Evolutionary conservation across 2,797 vertebrate genomes (phyloP).

Genomic region (Neostethus bicornis): DNA sequence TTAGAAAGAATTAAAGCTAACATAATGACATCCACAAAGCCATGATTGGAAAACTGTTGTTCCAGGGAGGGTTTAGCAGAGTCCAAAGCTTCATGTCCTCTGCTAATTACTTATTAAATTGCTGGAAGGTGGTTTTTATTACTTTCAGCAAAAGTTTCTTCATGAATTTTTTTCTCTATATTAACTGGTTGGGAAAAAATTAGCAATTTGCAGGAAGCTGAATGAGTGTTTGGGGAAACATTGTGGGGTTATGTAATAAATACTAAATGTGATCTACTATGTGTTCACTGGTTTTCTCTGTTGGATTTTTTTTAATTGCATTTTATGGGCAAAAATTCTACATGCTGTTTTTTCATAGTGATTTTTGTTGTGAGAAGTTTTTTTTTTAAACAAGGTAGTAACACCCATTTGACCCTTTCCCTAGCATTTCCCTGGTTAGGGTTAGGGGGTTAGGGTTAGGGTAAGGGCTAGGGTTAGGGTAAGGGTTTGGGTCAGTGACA

Average conservation of each 20-base stretch:
- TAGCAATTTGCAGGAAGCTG: not conserved
- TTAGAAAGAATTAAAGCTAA: conserved; percentile 2
- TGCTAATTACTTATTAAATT: not conserved
- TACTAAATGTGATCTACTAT: not conserved
- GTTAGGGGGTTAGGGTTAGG: no score
- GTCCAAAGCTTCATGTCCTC: not conserved
- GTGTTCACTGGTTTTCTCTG: not conserved
- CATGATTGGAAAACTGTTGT: not conserved
- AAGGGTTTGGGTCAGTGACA: conserved; percentile 1
- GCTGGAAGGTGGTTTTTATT: conserved; percentile 2
- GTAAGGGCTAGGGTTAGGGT: no score
- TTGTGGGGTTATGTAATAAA: not conserved
- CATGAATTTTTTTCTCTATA: not conserved
- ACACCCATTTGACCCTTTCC: not conserved
- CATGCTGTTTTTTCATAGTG: conserved; percentile 1
- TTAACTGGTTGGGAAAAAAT: not conserved
- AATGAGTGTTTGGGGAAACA: not conserved
- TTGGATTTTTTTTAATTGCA: not conserved
- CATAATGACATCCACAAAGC: not conserved
- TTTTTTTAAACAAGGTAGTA: not conserved
- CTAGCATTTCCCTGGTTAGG: no score
- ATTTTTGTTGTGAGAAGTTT: not conserved
- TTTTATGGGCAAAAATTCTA: not conserved
- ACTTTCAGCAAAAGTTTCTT: not conserved
- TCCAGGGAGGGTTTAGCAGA: not conserved